Evolutionary conservation across 2,797 vertebrate genomes (phyloP).

Genomic region (Enteromius paludinosus): DNA sequence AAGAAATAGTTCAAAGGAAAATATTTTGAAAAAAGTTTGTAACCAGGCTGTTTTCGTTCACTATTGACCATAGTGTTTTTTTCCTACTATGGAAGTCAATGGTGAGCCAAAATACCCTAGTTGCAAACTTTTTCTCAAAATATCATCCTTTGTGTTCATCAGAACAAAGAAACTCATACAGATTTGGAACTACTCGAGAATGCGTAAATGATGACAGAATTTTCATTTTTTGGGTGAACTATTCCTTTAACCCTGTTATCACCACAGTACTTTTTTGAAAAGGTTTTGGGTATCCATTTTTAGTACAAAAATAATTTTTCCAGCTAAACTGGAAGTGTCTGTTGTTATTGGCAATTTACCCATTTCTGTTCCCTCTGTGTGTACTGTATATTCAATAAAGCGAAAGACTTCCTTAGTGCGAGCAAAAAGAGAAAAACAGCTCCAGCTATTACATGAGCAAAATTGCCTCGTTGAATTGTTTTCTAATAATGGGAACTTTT

Average conservation of each 20-base stretch:
- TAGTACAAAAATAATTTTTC: neutral
- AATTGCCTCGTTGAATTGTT: conserved; percentile 42
- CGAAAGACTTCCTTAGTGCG: neutral
- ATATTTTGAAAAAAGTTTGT: no score
- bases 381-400: neutral
- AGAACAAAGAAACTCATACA: no score
- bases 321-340: neutral
- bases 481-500: conserved; percentile 44
- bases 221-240: no score
- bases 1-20: no score
- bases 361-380: neutral
- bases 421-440: conserved; percentile 22
- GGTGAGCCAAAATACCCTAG: no score
- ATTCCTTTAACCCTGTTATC: neutral
- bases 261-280: neutral
- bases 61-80: no score
- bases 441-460: conserved; percentile 33
- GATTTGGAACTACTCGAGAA: no score
- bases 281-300: neutral
- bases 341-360: neutral
- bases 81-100: no score
- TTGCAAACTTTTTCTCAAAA: no score
- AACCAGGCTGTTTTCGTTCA: no score
- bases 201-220: no score
- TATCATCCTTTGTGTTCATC: no score